Percentiles rank a stretch among this genome's conserved stretches.
These are phyloP conservation scores for Drosophila subpulchrella DNA, from an alignment of 1,140 invertebrate species.

Conservation along the genomic window DNA sequence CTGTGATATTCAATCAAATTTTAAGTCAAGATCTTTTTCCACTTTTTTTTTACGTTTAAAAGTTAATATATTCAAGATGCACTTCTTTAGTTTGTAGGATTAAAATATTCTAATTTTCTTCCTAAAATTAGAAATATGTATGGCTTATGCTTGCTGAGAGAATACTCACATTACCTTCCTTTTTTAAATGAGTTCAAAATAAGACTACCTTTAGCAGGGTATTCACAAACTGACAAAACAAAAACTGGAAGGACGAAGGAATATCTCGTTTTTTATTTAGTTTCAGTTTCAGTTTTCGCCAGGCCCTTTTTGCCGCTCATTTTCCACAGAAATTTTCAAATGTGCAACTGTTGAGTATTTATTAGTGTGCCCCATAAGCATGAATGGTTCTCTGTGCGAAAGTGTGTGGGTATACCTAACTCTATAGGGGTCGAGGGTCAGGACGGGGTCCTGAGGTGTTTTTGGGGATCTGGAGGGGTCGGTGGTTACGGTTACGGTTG, in stretches of 20 bases:
- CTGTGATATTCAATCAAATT: no score
- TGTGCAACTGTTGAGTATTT: conserved; percentile 79
- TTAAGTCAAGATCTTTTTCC: no score
- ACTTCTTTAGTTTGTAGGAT: no score
- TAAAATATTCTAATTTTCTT: no score
- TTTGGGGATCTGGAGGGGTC: background rate
- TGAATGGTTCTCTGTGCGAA: conserved; percentile 11
- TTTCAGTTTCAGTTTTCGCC: conserved; percentile 39
- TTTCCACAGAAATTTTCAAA: conserved; percentile 65
- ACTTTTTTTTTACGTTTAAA: no score
- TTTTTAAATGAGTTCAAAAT: background rate
- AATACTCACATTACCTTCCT: no score
- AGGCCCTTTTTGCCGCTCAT: conserved; percentile 39
- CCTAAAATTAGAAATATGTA: no score
- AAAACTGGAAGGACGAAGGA: background rate
- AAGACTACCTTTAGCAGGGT: background rate
- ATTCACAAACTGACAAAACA: background rate
- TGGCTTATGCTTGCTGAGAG: no score
- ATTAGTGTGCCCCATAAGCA: conserved; percentile 45
- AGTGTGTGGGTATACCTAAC: background rate
- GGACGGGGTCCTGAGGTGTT: background rate
- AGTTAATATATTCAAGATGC: no score
- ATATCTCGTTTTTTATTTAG: conserved; percentile 44
- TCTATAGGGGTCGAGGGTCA: conserved; percentile 2
- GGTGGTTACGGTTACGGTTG: conserved; percentile 2